Base-by-base conservation (phyloP, 2,888 invertebrate species). In the Hemaris fuciformis region DNA sequence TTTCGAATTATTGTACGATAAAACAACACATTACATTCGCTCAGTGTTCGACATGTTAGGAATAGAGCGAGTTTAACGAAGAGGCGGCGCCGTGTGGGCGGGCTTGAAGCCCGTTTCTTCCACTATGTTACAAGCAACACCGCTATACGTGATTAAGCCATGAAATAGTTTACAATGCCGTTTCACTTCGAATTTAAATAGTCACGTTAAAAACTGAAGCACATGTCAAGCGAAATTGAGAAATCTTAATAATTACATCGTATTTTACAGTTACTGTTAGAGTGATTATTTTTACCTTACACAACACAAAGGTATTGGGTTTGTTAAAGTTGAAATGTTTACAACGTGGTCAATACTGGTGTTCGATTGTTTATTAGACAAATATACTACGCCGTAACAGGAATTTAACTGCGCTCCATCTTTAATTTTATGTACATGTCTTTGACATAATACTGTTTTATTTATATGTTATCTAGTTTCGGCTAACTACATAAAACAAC, bases 51-150 rank as follows among this genome's bases (percentile, higher is more conserved):
- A 80, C 77, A 78, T 76, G 81, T 79, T 81, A 77, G 77, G 74
- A 80, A 76, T 73, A 72, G 78, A 72, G 78, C 76, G 79, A 74
- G 77, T 72, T 79, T 79, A 84, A 84, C 80, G 85, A 84, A 84
- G 83, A 86, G 88, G 88, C 87, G 88, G 80, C 77, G 70, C 76
- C 74, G 80, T 81, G 90, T 89, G 85, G 90, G 89, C 84, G 87
- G 87, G 79, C 79, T 77, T 72, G 70, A 75, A 89, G 84, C 89
- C 74, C 82, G 89, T 89, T 88, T 82, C 83, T 81, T 82, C 81
- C 81, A 88, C 85, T 84, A 87, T 81, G 84, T 71, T 82, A 86
- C 87, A 80, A 87, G 84, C 76, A 75, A 78, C 81, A 85, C 85
- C 83, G 85, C 88, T 87, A 85, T 81, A 76, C 76, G 80, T 80